Conservation (phyloP, 2,113 vertebrate species). For the Potamarius usumacintae region DNA sequence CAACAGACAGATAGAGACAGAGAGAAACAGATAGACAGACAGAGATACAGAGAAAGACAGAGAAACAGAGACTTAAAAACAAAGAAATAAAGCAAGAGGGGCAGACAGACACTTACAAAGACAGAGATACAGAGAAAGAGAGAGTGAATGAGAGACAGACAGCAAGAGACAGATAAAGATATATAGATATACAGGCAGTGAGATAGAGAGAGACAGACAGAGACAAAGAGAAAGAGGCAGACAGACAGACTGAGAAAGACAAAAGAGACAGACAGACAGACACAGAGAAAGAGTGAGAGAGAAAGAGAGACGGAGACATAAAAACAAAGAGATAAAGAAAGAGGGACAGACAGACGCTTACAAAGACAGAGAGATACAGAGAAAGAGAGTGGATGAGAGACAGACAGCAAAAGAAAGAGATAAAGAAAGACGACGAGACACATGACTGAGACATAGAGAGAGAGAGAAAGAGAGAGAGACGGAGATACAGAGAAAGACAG, state of each 20-base stretch:
- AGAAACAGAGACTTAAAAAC: not conserved
- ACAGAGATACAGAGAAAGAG: no score
- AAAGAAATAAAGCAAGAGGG: no score
- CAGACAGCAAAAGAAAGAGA: not conserved
- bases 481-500: not conserved
- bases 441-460: constrained; percentile 7
- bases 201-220: not conserved
- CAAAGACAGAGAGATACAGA: not conserved
- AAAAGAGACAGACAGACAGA: constrained; percentile 36
- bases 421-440: not conserved
- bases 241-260: not conserved
- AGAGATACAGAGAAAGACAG: not conserved
- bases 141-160: no score
- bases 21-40: not conserved
- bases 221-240: not conserved
- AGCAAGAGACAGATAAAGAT: no score
- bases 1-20: constrained; percentile 7
- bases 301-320: not conserved
- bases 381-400: not conserved
- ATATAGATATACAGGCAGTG: no score
- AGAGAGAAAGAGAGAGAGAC: not conserved
- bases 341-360: not conserved
- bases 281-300: constrained; percentile 19
- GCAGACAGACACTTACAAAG: no score
- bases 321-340: not conserved